Evolutionary conservation across 1,140 invertebrate genomes (phyloP).

Genomic region (Metaphire vulgaris): DNA sequence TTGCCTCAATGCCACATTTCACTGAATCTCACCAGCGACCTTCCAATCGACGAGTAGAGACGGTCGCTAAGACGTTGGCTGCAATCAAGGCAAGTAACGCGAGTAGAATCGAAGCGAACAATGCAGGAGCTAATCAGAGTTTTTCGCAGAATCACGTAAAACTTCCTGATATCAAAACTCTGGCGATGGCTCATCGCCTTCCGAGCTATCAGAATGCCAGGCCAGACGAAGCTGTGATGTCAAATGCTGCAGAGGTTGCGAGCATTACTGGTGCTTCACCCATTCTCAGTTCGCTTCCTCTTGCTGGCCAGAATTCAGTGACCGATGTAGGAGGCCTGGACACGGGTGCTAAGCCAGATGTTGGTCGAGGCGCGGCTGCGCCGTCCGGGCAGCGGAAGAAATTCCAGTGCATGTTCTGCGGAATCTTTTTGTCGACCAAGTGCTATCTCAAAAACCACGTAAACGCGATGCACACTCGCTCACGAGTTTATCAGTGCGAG

Average conservation of each 20-base stretch:
- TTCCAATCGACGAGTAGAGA: conserved; percentile 12
- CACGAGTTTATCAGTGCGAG: conserved; percentile 25
- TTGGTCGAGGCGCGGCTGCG: neutral
- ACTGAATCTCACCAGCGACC: neutral
- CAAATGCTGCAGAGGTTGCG: neutral
- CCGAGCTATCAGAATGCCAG: conserved; percentile 15
- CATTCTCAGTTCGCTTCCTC: neutral
- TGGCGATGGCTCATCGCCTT: conserved; percentile 17
- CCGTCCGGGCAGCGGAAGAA: conserved; percentile 15
- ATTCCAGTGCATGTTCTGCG: conserved; percentile 32
- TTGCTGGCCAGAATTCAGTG: neutral
- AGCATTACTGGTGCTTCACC: conserved; percentile 8
- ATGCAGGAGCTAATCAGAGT: neutral
- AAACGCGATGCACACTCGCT: conserved; percentile 29
- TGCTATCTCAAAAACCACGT: conserved; percentile 31
- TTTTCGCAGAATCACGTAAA: conserved; percentile 8
- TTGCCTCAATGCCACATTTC: neutral
- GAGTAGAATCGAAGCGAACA: conserved; percentile 11
- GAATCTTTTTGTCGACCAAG: conserved; percentile 30
- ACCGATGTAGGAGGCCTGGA: neutral
- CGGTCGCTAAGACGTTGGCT: conserved; percentile 15
- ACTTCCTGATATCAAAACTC: conserved; percentile 23
- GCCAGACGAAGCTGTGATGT: neutral
- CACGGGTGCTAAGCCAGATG: neutral
- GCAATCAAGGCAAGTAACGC: conserved; percentile 7